Conservation (phyloP, 1,140 invertebrate genomes). For the Cotesia chilonis region DNA sequence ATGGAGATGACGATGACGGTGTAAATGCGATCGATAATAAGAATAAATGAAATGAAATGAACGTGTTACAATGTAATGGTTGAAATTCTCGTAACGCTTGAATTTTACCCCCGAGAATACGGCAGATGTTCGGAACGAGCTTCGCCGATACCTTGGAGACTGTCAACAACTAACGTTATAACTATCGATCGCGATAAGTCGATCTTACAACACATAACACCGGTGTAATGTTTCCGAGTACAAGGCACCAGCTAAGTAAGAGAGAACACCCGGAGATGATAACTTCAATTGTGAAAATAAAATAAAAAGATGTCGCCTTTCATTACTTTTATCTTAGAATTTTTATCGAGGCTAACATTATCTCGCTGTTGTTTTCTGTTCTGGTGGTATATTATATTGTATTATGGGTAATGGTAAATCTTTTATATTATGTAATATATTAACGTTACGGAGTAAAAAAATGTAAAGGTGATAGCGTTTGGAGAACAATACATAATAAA, state of each 20-base stretch:
- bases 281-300: no score
- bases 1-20: neutral
- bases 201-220: conserved; percentile 42
- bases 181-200: conserved; percentile 63
- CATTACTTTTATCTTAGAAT: conserved; percentile 4
- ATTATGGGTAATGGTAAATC: no score
- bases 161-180: conserved; percentile 29
- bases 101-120: conserved; percentile 54
- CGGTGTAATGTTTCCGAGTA: neutral
- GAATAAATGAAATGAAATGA: conserved; percentile 15
- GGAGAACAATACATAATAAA: neutral
- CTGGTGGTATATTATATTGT: no score
- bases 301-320: conserved; percentile 29
- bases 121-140: conserved; percentile 63
- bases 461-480: neutral
- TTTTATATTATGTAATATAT: no score
- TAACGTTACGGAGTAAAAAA: no score
- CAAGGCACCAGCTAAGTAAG: conserved; percentile 21
- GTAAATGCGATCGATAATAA: conserved; percentile 14
- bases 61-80: neutral
- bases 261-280: neutral
- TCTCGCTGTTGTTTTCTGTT: no score
- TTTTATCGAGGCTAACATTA: no score
- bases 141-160: conserved; percentile 34
- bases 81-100: conserved; percentile 40